phyloP scores from a whole-genome alignment of 2,797 vertebrate species.

The Sternarchorhynchus goeldii region DNA sequence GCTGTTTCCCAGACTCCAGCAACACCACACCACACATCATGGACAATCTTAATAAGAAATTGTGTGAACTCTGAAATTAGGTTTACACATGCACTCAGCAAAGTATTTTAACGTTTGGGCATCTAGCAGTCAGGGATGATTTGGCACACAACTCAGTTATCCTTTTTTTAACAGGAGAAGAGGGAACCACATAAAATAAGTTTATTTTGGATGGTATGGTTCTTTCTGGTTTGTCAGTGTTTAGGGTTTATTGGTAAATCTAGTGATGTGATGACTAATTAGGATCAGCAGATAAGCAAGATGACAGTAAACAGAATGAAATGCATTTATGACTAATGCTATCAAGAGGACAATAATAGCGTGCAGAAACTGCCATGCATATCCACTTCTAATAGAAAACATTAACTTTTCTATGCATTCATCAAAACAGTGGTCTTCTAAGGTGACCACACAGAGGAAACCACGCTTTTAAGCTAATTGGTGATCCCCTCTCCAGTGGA shows the following conservation, averaged over 20 bases:
- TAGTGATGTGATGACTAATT: neutral
- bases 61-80: no score
- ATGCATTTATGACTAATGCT: slow-evolving; percentile 37
- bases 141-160: neutral
- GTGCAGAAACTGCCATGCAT: slow-evolving; percentile 18
- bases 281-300: slow-evolving; percentile 33
- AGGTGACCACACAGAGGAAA: slow-evolving; percentile 16
- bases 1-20: neutral
- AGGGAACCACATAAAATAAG: neutral
- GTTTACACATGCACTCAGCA: no score
- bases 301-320: slow-evolving; percentile 37
- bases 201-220: neutral
- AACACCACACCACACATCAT: neutral
- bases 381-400: slow-evolving; percentile 24
- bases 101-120: no score
- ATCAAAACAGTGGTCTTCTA: slow-evolving; percentile 15
- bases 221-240: neutral
- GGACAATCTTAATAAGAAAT: no score
- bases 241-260: slow-evolving; percentile 8
- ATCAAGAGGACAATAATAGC: slow-evolving; percentile 34
- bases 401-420: slow-evolving; percentile 40
- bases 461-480: slow-evolving; percentile 40
- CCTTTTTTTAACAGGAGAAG: neutral
- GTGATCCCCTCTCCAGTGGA: neutral
- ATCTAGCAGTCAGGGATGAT: no score